These are phyloP conservation scores for Saccopteryx leptura DNA, from an alignment of 2,113 vertebrate genomes.

Conservation along the genomic window DNA sequence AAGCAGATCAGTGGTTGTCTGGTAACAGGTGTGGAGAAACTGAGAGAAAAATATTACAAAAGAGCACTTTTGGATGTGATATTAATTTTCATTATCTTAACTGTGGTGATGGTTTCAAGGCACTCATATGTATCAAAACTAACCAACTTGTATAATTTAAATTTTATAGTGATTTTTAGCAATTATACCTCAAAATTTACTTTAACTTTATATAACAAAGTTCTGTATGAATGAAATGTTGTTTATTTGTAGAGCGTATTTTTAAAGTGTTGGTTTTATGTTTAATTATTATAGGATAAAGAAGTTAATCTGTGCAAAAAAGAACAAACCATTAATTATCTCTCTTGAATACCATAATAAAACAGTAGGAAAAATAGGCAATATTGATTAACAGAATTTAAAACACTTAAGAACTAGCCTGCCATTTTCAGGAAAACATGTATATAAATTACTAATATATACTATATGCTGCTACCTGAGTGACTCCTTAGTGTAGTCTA, in stretches of 20 bases:
- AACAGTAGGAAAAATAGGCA: not conserved
- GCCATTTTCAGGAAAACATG: not conserved
- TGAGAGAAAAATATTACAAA: not conserved
- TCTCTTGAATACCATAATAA: conserved; percentile 23
- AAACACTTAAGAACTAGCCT: not conserved
- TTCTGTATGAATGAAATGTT: not conserved
- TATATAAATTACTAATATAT: not conserved
- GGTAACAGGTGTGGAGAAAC: not conserved
- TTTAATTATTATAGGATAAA: conserved; percentile 34
- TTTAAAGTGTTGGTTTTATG: not conserved
- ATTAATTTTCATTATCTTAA: not conserved
- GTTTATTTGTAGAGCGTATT: not conserved
- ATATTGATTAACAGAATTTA: conserved; percentile 43
- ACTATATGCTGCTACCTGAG: not conserved
- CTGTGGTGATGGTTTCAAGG: not conserved
- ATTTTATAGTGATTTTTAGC: not conserved
- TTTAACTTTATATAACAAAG: not conserved
- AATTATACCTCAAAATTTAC: not conserved
- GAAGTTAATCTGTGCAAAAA: conserved; percentile 21
- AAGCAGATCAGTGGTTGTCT: not conserved
- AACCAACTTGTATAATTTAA: conserved; percentile 17
- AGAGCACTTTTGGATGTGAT: not conserved
- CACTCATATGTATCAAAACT: not conserved
- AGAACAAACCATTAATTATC: conserved; percentile 29
- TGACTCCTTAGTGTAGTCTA: conserved; percentile 25